Percentiles rank a stretch among this genome's conserved stretches.
Conservation (phyloP, 2,797 vertebrate genomes). For the Melanotaenia pygmaea region DNA sequence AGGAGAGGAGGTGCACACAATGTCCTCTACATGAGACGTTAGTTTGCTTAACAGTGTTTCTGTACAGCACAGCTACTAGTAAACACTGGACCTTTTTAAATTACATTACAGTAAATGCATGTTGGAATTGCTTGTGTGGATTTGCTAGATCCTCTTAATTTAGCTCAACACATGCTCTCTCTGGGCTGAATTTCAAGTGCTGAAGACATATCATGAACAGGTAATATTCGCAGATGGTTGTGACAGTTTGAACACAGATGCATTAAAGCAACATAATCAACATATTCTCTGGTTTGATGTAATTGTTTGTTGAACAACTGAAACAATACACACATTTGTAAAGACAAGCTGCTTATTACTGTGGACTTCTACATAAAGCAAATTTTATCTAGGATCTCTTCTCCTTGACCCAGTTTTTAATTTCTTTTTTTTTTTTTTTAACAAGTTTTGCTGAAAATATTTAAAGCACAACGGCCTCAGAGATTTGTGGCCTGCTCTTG, state of each 20-base stretch:
- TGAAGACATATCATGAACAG: not conserved
- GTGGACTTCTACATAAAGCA: not conserved
- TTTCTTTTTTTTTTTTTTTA: not conserved
- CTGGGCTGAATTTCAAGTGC: too few species aligned
- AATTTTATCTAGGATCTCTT: not conserved
- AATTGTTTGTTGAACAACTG: too few species aligned
- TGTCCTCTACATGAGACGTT: too few species aligned
- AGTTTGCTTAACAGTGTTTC: too few species aligned
- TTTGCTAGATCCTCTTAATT: too few species aligned
- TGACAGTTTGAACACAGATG: not conserved
- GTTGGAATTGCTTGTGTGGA: too few species aligned
- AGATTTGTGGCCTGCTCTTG: slow-evolving; percentile 14
- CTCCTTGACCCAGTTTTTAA: slow-evolving; percentile 9
- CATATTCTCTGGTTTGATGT: not conserved
- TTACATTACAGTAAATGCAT: too few species aligned
- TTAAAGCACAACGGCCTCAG: not conserved
- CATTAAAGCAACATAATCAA: not conserved
- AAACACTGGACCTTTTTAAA: too few species aligned
- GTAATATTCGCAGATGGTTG: not conserved
- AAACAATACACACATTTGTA: not conserved
- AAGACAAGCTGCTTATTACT: not conserved
- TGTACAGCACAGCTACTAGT: too few species aligned
- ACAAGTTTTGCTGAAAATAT: slow-evolving; percentile 4
- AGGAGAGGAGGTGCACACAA: too few species aligned
- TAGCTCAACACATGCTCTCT: too few species aligned